A percentile compares a stretch with the other conserved stretches of the same genome.
These are phyloP conservation scores for Odontesthes bonariensis DNA, from an alignment of 2,113 vertebrate genomes.

Conservation along the genomic window DNA sequence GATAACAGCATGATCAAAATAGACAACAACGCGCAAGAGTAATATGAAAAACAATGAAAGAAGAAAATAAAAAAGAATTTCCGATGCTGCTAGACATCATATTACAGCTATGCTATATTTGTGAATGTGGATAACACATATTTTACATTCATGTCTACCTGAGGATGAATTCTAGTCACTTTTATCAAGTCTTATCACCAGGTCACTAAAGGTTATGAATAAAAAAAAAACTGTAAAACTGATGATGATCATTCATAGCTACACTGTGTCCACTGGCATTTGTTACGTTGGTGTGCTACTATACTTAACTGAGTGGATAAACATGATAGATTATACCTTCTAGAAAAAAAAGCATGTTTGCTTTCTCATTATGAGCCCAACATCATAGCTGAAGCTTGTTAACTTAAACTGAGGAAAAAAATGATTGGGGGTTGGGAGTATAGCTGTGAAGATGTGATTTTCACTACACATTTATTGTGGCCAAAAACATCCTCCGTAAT, in stretches of 20 bases:
- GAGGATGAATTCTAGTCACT: too few species aligned
- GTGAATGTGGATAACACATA: neutral
- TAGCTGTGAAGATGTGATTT: too few species aligned
- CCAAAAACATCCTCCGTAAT: too few species aligned
- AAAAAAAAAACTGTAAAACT: neutral
- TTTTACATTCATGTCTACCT: too few species aligned
- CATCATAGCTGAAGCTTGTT: too few species aligned
- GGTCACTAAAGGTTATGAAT: neutral
- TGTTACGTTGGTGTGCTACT: neutral
- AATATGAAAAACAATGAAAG: neutral
- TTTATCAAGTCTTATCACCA: neutral
- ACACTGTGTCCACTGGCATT: neutral
- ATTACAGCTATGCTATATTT: neutral
- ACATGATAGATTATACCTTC: neutral
- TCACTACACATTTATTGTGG: too few species aligned
- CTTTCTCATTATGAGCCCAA: too few species aligned
- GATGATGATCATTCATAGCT: neutral
- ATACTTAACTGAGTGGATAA: neutral
- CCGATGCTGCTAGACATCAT: neutral
- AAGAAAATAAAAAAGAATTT: neutral
- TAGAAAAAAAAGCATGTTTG: too few species aligned
- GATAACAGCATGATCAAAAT: constrained; percentile 2
- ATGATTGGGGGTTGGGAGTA: too few species aligned
- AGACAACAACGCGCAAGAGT: neutral
- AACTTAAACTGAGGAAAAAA: too few species aligned